Base-by-base conservation (phyloP, 1,140 invertebrate genomes). In the Asbolus verrucosus region DNA sequence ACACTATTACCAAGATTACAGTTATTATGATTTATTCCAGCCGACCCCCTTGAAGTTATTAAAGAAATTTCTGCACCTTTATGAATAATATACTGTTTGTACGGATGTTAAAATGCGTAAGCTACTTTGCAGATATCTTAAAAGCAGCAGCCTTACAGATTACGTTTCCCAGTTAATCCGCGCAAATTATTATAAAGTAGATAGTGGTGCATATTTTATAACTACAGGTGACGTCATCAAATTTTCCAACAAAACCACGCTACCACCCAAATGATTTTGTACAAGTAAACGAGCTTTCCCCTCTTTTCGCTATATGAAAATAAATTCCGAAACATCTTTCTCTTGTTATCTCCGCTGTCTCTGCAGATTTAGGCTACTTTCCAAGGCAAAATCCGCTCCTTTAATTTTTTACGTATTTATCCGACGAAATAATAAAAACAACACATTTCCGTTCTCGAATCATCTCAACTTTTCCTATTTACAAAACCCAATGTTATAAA, bases 131-230 rank as follows among this genome's bases (percentile, higher is more conserved):
- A 61, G 33, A 38, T 68, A 61, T 68, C 59, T 54, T 68, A 68
- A 68, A 68, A 68, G 66, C 66, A n/a, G 30, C 14, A 39, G 65
- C 24, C 66, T 43, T 68, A 68, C 33, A 59, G 66, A 61, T 68
- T 68, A 61, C 54, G 15, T 59, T 50, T 46, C 21, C 63, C 27
- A n/a, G 31, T 50, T 67, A 67, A 67, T 67, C 65, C 33, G 43
- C 31, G 43, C 43, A 67, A 67, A 67, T 67, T 67, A 67, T 67
- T 46, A 67, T 67, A 54, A 67, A 67, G 33, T 54, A 67, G 38
- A 46, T 67, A 67, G 24, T 67, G 27, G 16, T 67, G 65, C 43
- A 67, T 67, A 59, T 50, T 67, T 50, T 50, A 67, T 67, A 19
- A 31, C 16, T 50, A 2, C 24, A 67, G 41, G 65, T 67, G 50